Evolutionary conservation across 2,797 vertebrate species (phyloP), one percentile per base, ranked within the genome.

Genomic region (Phoebastria nigripes): DNA sequence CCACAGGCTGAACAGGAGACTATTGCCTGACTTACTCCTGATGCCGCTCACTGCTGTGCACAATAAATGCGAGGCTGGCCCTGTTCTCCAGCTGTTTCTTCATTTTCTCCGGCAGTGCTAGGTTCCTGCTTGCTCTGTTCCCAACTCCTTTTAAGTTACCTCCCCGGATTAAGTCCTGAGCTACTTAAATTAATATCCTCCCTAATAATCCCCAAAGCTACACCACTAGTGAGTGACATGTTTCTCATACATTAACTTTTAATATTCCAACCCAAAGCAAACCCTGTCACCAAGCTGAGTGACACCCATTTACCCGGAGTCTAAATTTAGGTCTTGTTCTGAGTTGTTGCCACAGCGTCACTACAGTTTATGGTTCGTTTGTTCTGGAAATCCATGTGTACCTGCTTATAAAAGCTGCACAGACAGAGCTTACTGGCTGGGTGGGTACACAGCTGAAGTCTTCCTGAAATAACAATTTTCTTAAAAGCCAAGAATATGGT

Each of bases 121-220:
- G 33, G 87, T 19, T 93, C 71, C 87, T 89, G 76, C 78, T 70
- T 80, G 63, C 65, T 82, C 84, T 93, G 56, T 33, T 93, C 69
- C 26, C 54, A 83, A 26, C 33, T 83, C 54, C 66, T 96, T 95
- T 93, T 54, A 93, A 91, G 39, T 88, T 29, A 72, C 79, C 54
- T 93, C 89, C 58, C 62, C 76, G 76, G 70, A 95, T 87, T 82
- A 87, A 92, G 46, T 73, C 77, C 61, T 78, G 51, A 83, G 78
- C 79, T 87, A 63, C 89, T 93, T 86, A 63, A 93, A 85, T 85
- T 92, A 91, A 95, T 71, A 89, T 55, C 65, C 72, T 78, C 65
- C 61, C 42, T 47, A 85, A 78, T 78, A 89, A 90, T 62, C 49
- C 61, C 74, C 61, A 85, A 61, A 92, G 31, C 63, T 51, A 63